Conservation (phyloP, 2,113 vertebrate genomes). For the Myiozetetes cayanensis region DNA sequence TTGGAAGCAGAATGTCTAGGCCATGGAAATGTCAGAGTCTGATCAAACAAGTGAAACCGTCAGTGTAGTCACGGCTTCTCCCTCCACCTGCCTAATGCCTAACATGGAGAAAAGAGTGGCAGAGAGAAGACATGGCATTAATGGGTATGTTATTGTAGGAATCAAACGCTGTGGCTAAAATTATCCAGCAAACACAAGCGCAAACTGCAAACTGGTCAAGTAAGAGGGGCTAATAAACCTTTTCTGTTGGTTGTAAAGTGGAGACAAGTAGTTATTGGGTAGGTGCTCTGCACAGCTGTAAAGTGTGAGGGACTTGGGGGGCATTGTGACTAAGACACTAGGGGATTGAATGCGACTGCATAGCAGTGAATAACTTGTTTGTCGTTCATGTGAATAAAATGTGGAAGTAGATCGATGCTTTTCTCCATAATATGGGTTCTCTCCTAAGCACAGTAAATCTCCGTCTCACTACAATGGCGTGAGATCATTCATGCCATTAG, state of each 20-base stretch:
- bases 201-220: constrained; percentile 42
- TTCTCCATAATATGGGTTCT: constrained; percentile 70
- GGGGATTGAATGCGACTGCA: constrained; percentile 51
- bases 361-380: constrained; percentile 65
- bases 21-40: neutral
- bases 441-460: constrained; percentile 69
- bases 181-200: neutral
- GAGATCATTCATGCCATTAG: constrained; percentile 72
- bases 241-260: constrained; percentile 31
- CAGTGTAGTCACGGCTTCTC: neutral
- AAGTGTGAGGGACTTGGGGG: constrained; percentile 50
- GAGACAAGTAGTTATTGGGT: constrained; percentile 53
- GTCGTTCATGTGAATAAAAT: constrained; percentile 68
- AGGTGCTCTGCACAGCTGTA: constrained; percentile 69
- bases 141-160: neutral
- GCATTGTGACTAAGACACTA: constrained; percentile 60
- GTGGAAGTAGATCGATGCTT: constrained; percentile 73
- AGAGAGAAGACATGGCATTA: neutral
- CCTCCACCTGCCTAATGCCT: neutral
- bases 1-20: neutral
- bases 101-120: neutral
- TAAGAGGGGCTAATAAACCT: constrained; percentile 44
- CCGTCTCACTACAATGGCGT: constrained; percentile 61
- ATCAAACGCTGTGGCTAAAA: neutral
- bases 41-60: neutral